phyloP scores from a whole-genome alignment of 1,140 invertebrate genomes.

The Lerema accius region DNA sequence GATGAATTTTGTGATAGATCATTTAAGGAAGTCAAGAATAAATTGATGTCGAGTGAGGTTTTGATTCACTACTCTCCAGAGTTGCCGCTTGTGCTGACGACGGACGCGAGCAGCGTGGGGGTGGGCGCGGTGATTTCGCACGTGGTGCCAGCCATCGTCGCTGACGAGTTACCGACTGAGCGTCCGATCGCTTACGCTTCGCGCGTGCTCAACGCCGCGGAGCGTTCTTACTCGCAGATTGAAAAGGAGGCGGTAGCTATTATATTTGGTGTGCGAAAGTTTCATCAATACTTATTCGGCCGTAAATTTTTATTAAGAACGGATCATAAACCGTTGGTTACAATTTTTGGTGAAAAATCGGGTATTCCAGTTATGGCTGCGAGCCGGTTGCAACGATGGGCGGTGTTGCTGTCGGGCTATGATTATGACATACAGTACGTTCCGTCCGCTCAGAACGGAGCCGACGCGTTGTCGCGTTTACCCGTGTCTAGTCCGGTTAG shows the following conservation, averaged over 20 bases:
- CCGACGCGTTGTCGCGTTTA: conserved; percentile 21
- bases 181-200: conserved; percentile 65
- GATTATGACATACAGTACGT: conserved; percentile 32
- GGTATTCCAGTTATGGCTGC: conserved; percentile 36
- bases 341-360: conserved; percentile 53
- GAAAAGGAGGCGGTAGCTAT: conserved; percentile 49
- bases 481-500: no score
- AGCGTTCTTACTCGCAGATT: conserved; percentile 36
- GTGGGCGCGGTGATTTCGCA: conserved; percentile 44
- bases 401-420: conserved; percentile 25
- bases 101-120: conserved; percentile 43
- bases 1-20: conserved; percentile 8
- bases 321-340: conserved; percentile 60
- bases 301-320: conserved; percentile 32
- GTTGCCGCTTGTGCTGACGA: conserved; percentile 34
- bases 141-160: conserved; percentile 9
- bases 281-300: conserved; percentile 39
- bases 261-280: conserved; percentile 49
- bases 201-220: conserved; percentile 31
- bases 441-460: conserved; percentile 3
- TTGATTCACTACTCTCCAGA: conserved; percentile 30
- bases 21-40: conserved; percentile 27
- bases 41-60: conserved; percentile 19
- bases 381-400: conserved; percentile 20
- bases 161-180: not conserved